Evolutionary conservation across 2,888 invertebrate species (phyloP).

Genomic region (Campoletis raptor): DNA sequence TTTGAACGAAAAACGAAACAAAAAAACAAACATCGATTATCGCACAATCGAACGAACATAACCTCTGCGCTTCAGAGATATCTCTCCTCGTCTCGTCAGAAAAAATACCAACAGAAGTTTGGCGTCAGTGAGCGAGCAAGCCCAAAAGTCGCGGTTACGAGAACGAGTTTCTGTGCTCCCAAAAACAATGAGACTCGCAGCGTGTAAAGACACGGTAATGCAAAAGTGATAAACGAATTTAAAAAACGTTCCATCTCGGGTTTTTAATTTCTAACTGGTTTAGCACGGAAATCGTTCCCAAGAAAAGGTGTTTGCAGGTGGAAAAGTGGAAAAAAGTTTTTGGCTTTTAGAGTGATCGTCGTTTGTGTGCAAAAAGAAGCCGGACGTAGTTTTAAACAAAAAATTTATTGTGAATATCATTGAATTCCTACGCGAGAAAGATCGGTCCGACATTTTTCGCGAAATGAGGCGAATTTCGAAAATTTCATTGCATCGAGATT

Average conservation of each 20-base stretch:
- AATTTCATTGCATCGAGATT: slow-evolving; percentile 10
- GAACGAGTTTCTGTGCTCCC: slow-evolving; percentile 49
- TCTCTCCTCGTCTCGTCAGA: neutral
- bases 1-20: neutral
- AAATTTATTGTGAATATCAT: neutral
- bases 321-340: neutral
- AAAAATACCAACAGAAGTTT: slow-evolving; percentile 57
- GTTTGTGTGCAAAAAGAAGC: slow-evolving; percentile 18
- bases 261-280: neutral
- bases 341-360: neutral
- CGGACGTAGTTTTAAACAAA: neutral
- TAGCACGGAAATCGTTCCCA: neutral
- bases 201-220: neutral
- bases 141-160: slow-evolving; percentile 63
- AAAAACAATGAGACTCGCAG: slow-evolving; percentile 20
- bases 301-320: slow-evolving; percentile 34
- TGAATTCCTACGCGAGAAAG: slow-evolving; percentile 1
- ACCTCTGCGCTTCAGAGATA: neutral
- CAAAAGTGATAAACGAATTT: neutral
- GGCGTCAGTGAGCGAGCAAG: slow-evolving; percentile 70
- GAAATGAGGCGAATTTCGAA: slow-evolving; percentile 33
- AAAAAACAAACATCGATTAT: slow-evolving; percentile 47
- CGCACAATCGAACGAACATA: slow-evolving; percentile 50
- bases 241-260: neutral
- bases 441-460: slow-evolving; percentile 13